phyloP scores from a whole-genome alignment of 2,113 vertebrate genomes.

The Hippoglossus stenolepis region DNA sequence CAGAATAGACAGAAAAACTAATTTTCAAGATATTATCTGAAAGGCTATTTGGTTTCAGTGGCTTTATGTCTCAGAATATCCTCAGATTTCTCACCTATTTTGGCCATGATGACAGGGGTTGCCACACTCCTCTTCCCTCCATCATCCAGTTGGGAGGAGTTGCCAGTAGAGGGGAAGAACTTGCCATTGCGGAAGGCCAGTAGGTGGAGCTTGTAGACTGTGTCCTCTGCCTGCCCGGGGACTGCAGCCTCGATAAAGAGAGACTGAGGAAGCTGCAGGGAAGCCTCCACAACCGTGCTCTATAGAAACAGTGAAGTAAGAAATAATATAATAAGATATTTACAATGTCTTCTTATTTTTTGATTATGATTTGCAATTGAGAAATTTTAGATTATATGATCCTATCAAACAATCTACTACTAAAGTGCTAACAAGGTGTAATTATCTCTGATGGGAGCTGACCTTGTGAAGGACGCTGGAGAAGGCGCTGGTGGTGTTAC shows the following conservation, averaged over 20 bases:
- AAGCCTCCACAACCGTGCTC: constrained; percentile 94
- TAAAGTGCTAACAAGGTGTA: neutral
- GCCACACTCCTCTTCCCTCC: constrained; percentile 92
- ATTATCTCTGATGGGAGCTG: neutral
- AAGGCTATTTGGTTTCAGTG: neutral
- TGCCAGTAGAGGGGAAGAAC: constrained; percentile 94
- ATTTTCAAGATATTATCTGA: neutral
- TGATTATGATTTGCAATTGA: too few species aligned
- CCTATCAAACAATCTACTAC: too few species aligned
- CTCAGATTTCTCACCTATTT: constrained; percentile 85
- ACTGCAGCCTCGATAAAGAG: constrained; percentile 86
- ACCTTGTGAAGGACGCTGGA: constrained; percentile 94
- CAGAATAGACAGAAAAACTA: neutral
- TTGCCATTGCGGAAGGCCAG: constrained; percentile 96
- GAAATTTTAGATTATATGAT: neutral
- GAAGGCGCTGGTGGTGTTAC: constrained; percentile 92
- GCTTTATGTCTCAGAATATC: neutral
- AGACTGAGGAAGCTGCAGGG: constrained; percentile 92
- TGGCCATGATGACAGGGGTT: constrained; percentile 93
- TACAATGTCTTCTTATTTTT: too few species aligned
- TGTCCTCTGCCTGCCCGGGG: constrained; percentile 85
- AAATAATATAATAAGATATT: neutral
- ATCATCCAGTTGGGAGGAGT: constrained; percentile 88
- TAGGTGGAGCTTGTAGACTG: constrained; percentile 91
- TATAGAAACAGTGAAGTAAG: constrained; percentile 52